Evolutionary conservation across 2,113 vertebrate genomes (phyloP).

Genomic region (Nesogale talazaci): DNA sequence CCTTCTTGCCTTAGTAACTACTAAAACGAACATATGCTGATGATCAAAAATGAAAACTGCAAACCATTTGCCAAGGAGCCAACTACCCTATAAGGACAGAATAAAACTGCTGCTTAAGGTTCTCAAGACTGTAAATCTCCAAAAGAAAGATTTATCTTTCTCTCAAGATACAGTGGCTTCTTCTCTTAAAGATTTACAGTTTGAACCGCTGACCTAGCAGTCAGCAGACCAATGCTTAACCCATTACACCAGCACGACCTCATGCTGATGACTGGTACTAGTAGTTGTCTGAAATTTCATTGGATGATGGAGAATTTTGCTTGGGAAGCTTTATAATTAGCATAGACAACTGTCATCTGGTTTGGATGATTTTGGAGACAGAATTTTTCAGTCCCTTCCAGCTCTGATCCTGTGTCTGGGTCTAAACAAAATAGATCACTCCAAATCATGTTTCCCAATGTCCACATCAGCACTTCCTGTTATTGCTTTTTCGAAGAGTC

Average conservation of each 20-base stretch:
- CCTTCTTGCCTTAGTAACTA: constrained; percentile 26
- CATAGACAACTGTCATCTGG: constrained; percentile 74
- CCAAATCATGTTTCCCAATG: constrained; percentile 53
- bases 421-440: constrained; percentile 69
- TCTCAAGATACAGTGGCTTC: too few species aligned
- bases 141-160: too few species aligned
- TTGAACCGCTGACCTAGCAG: too few species aligned
- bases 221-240: too few species aligned
- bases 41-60: neutral
- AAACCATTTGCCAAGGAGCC: too few species aligned
- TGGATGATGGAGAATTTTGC: constrained; percentile 11
- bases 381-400: constrained; percentile 67
- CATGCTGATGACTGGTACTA: neutral
- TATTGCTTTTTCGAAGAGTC: neutral
- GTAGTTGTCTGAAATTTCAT: constrained; percentile 3
- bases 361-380: constrained; percentile 74
- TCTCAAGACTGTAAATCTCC: too few species aligned
- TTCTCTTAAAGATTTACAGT: too few species aligned
- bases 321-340: constrained; percentile 46
- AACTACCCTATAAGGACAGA: too few species aligned
- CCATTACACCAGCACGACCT: too few species aligned
- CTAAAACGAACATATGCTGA: neutral
- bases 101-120: too few species aligned
- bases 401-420: constrained; percentile 49
- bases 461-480: constrained; percentile 58